These are phyloP conservation scores for Sthenelais limicola DNA, from an alignment of 2,888 invertebrate species.

Conservation along the genomic window DNA sequence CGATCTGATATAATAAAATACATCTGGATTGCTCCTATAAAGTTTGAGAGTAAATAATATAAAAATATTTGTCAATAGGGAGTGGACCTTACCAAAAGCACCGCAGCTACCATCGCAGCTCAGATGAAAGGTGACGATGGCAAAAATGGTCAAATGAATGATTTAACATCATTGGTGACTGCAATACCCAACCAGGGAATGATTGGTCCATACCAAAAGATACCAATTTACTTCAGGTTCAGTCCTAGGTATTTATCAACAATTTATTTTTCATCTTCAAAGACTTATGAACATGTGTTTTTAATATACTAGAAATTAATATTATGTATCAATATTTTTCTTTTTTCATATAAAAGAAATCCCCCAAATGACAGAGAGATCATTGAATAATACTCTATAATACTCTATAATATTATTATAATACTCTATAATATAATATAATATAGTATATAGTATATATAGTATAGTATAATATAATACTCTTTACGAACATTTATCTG, in stretches of 20 bases:
- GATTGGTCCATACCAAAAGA: conserved; percentile 69
- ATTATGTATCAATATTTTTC: background rate
- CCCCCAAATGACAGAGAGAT: too few species aligned
- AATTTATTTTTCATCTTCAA: too few species aligned
- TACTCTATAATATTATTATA: too few species aligned
- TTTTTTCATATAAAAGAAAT: background rate
- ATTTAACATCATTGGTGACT: conserved; percentile 69
- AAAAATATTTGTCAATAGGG: conserved; percentile 58
- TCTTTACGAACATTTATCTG: background rate
- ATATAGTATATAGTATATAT: too few species aligned
- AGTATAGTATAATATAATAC: too few species aligned
- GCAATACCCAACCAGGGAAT: conserved; percentile 71
- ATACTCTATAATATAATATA: too few species aligned
- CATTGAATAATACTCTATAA: too few species aligned
- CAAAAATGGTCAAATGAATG: conserved; percentile 61
- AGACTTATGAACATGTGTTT: background rate
- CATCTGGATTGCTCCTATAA: too few species aligned
- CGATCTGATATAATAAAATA: too few species aligned
- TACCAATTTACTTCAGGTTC: conserved; percentile 70
- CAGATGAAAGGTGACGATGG: conserved; percentile 40
- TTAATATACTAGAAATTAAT: background rate
- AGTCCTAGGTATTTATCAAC: conserved; percentile 68
- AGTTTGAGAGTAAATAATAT: too few species aligned
- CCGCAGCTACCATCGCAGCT: conserved; percentile 58
- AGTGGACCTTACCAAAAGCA: conserved; percentile 65